Evolutionary conservation across 2,797 vertebrate genomes (phyloP), one percentile per base, ranked within the genome.

Genomic region (Sebastes oblongus): DNA sequence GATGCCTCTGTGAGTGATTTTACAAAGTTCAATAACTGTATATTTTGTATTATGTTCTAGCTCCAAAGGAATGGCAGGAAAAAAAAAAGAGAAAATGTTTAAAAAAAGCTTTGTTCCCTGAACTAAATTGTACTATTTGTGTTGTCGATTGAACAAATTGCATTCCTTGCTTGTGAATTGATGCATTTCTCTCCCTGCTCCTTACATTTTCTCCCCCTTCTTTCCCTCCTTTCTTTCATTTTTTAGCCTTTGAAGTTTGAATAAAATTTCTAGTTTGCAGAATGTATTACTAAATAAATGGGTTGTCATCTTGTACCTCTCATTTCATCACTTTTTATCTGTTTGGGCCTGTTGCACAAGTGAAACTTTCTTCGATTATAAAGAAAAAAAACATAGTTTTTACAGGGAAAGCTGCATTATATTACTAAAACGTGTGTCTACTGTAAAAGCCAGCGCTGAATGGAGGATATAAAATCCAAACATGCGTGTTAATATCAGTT

Each of bases 231-330:
- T 91, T 90, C 87, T 93, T 93, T 93, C 74, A 85, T 94, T 94
- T 92, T 94, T 94, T 94, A 93, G 90, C 91, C 87, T 93, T 93
- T 94, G 89, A 93, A 94, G 92, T 95, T 94, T 94, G 92, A 96
- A 96, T 96, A 93, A 94, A 92, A 95, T 96, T 96, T 97, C 94
- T 96, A 95, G 95, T 96, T 96, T 96, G 95, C 95, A 96, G 92
- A 96, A 93, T 95, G 95, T 96, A 96, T 96, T 96, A 96, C 95
- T 96, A 96, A 98, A 97, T 97, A 96, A 97, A 96, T 96, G 96
- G 96, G 96, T 96, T 95, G 95, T 96, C 94, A 94, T 94, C 95
- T 95, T 95, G 92, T 94, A 93, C 87, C 81, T 92, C 89, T 93
- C 86, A 95, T 94, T 94, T 93, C 81, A 93, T 91, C 88, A 69